These are phyloP conservation scores for Ophioninae sp. DNA, from an alignment of 2,888 invertebrate genomes.

Conservation along the genomic window DNA sequence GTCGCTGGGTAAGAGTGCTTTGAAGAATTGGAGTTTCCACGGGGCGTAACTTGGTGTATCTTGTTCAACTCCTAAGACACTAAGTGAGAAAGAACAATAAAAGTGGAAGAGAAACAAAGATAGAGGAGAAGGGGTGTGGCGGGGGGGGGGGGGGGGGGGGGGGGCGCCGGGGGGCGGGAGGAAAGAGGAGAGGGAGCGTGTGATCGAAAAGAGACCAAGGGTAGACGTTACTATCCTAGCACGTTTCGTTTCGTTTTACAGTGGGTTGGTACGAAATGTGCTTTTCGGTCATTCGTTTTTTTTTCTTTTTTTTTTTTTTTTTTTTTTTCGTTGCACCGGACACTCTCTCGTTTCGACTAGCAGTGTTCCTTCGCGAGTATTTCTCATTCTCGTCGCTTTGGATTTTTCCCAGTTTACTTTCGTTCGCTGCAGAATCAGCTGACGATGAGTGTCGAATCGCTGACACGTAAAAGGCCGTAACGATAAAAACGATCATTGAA, in stretches of 20 bases:
- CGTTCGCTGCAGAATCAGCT: conserved; percentile 16
- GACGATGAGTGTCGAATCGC: conserved; percentile 26
- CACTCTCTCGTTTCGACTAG: conserved; percentile 36
- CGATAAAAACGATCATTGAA: conserved; percentile 12
- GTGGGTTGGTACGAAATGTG: conserved; percentile 8
- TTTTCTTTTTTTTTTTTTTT: too few species aligned
- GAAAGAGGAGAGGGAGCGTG: conserved; percentile 6
- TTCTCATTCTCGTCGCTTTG: conserved; percentile 27
- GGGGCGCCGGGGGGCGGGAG: neutral
- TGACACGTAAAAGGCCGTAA: neutral
- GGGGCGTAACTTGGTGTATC: conserved; percentile 31
- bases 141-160: too few species aligned
- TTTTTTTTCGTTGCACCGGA: conserved; percentile 29
- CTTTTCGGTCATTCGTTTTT: conserved; percentile 11
- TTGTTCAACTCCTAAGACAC: conserved; percentile 34
- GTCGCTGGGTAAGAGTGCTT: conserved; percentile 7
- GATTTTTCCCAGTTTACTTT: conserved; percentile 5
- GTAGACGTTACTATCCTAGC: conserved; percentile 47
- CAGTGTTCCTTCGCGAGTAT: conserved; percentile 6
- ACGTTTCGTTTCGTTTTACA: conserved; percentile 56
- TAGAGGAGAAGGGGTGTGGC: too few species aligned
- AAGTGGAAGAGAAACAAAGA: too few species aligned
- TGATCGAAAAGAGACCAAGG: conserved; percentile 43
- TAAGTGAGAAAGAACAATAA: conserved; percentile 4
- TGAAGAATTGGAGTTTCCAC: conserved; percentile 22